Evolutionary conservation across 2,113 vertebrate genomes (phyloP), one percentile per base, ranked within the genome.

Genomic region (Archocentrus centrarchus): DNA sequence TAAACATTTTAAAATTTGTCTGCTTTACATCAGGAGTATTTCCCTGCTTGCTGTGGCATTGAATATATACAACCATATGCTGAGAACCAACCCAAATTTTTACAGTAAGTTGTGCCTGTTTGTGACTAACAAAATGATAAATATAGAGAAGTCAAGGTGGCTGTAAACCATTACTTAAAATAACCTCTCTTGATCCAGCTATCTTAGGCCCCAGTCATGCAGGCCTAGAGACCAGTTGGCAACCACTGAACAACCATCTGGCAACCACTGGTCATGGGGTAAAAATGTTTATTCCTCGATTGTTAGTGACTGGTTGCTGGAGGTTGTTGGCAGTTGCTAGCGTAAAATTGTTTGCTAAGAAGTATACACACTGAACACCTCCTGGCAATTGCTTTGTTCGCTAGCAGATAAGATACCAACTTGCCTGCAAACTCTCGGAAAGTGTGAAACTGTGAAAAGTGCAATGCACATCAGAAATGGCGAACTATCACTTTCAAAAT

Each of bases 41-140:
- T 44, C 24, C 22, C 55, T 18, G 22, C 79, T 77, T 82, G 78
- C 50, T 47, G 14, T 8, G 39, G n/a, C 17, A 80, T 75, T 78
- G 24, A 85, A 20, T 70, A 24, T 70, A 70, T 30, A 30, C 44
- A 53, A 3, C 50, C 22, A 70, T 53, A 70, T 10, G 13, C 44
- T 50, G 30, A 32, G 17, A 47, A 70, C 6, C 24, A 70, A 30
- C 15, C 44, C 66, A 30, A 47, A 53, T 30, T 70, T 5, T 70
- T 53, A 44, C 7, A 47, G 18, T 9, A 20, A 50, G 2, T 11
- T 70, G 63, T 68, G 22, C 13, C 22, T 5, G 32, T 35, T 35
- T 35, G 35, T 35, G 35, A 35, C 35, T 24, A 63, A 61, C 8
- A 24, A 68, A 18, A 27, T 18, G 9, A 50, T 50, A 30, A 70